Evolutionary conservation across 92 coral and sea anemone species (phyloP).

Genomic region (Actinostola sp.): DNA sequence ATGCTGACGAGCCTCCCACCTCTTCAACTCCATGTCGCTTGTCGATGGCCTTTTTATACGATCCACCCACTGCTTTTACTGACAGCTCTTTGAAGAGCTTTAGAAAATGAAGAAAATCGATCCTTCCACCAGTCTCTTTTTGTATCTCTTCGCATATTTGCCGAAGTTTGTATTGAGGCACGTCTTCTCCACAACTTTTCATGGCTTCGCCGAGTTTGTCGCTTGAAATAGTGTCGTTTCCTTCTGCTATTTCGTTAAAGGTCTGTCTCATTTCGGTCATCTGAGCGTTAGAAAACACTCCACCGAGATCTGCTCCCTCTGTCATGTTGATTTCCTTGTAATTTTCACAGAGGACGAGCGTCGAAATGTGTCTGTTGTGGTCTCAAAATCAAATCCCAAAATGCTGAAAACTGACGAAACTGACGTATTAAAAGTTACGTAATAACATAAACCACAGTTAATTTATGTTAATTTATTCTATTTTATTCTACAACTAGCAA

Average conservation of each 20-base stretch:
- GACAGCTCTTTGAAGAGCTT: constrained; percentile 76
- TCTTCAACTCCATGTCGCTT: constrained; percentile 72
- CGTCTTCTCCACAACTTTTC: constrained; percentile 89
- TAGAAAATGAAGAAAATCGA: constrained; percentile 77
- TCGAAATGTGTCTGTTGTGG: no score
- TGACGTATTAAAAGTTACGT: no score
- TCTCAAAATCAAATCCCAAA: no score
- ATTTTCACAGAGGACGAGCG: not conserved
- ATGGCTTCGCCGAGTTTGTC: constrained; percentile 77
- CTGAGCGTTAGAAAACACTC: constrained; percentile 72
- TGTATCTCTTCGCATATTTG: constrained; percentile 68
- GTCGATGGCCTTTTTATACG: constrained; percentile 78
- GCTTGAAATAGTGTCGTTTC: constrained; percentile 51
- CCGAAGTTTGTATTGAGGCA: constrained; percentile 84
- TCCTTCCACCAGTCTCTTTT: constrained; percentile 58
- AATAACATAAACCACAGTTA: no score
- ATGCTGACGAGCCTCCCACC: constrained; percentile 67
- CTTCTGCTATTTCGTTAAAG: constrained; percentile 76
- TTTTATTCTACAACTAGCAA: no score
- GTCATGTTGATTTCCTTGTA: constrained; percentile 16
- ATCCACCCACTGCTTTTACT: constrained; percentile 83
- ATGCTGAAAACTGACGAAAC: no score
- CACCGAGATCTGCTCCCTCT: constrained; percentile 63
- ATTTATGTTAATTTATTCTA: no score
- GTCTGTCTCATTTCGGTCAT: constrained; percentile 80